Conservation (phyloP, 2,797 vertebrate genomes). For the Dendrocincla fuliginosa region DNA sequence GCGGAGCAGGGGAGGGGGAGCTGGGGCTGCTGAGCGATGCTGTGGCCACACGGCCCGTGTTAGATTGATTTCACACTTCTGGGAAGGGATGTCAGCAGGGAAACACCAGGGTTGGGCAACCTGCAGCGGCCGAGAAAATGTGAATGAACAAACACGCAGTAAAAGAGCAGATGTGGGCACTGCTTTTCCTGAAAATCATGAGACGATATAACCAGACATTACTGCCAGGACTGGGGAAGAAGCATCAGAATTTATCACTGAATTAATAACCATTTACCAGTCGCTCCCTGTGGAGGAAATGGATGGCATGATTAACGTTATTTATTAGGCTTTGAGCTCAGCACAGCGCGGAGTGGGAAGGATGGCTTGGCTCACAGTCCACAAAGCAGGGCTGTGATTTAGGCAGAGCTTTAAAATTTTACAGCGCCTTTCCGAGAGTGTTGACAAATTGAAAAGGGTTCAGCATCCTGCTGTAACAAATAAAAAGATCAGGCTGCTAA, state of each 20-base stretch:
- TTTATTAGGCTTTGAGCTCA: conserved; percentile 39
- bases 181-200: conserved; percentile 48
- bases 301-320: conserved; percentile 44
- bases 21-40: not conserved
- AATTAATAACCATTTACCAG: conserved; percentile 56
- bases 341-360: not conserved
- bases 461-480: not conserved
- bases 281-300: conserved; percentile 25
- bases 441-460: conserved; percentile 34
- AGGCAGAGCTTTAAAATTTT: conserved; percentile 51
- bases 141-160: not conserved
- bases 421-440: not conserved
- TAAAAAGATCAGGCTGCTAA: not conserved
- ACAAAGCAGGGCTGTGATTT: conserved; percentile 37
- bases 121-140: not conserved
- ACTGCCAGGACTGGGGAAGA: conserved; percentile 38
- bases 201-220: conserved; percentile 11
- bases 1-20: not conserved
- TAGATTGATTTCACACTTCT: conserved; percentile 37
- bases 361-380: not conserved
- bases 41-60: not conserved
- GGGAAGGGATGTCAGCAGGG: not conserved
- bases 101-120: not conserved
- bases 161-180: not conserved
- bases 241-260: conserved; percentile 37